Evolutionary conservation across 1,140 invertebrate genomes (phyloP).

Genomic region (Drosophila elegans): DNA sequence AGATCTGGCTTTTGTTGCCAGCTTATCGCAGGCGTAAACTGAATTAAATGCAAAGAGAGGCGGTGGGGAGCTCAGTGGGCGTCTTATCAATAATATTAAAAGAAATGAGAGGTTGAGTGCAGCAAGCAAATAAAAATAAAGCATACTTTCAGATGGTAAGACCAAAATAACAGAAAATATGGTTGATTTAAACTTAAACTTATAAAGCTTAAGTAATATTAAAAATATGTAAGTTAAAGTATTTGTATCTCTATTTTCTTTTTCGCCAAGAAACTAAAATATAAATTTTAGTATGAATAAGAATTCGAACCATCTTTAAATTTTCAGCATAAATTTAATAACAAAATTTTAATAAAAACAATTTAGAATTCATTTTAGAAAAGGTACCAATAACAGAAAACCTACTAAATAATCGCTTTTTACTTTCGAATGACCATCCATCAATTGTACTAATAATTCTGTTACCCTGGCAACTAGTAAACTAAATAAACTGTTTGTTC

Average conservation of each 20-base stretch:
- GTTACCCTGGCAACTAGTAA: constrained; percentile 47
- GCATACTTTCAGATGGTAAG: constrained; percentile 35
- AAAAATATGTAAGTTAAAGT: too few species aligned
- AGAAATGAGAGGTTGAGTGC: constrained; percentile 6
- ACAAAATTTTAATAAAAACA: too few species aligned
- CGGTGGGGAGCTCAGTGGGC: background rate
- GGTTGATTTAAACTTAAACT: background rate
- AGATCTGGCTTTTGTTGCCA: constrained; percentile 29
- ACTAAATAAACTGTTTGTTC: constrained; percentile 46
- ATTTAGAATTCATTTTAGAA: too few species aligned
- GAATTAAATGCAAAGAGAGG: constrained; percentile 32
- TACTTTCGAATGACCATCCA: background rate
- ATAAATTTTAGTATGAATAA: too few species aligned
- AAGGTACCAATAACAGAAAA: too few species aligned
- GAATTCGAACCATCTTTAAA: too few species aligned
- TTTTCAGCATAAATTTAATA: too few species aligned
- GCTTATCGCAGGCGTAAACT: constrained; percentile 39
- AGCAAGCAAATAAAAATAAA: background rate
- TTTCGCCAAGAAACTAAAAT: too few species aligned
- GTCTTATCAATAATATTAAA: constrained; percentile 31
- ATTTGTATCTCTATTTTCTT: too few species aligned
- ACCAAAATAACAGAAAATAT: background rate
- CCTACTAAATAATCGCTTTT: background rate
- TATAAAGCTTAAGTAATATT: too few species aligned
- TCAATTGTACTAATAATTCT: background rate